A percentile compares a stretch with the other conserved stretches of the same genome.
Evolutionary conservation across 2,797 vertebrate genomes (phyloP).

Genomic region (Hapalemur alaotrensis): DNA sequence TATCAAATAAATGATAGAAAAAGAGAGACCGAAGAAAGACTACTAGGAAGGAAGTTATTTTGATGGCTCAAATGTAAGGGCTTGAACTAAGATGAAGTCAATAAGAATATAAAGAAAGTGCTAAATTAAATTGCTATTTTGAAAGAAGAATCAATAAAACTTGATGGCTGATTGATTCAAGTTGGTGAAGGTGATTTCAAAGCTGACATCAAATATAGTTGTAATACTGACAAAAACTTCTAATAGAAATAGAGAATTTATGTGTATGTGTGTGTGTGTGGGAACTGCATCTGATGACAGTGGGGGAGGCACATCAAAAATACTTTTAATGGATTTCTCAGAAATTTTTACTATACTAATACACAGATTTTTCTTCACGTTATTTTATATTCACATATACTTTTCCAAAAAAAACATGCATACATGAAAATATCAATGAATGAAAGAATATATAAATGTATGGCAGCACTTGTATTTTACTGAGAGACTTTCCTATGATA

Average conservation of each 20-base stretch:
- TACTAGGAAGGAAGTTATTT: background rate
- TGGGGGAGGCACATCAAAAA: background rate
- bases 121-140: slow-evolving; percentile 9
- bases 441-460: background rate
- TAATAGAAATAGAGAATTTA: background rate
- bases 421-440: background rate
- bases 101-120: background rate
- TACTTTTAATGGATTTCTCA: background rate
- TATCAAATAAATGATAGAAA: background rate
- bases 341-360: background rate
- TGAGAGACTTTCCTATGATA: background rate
- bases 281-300: background rate
- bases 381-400: background rate
- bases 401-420: background rate
- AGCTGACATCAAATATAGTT: background rate
- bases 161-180: background rate
- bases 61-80: background rate
- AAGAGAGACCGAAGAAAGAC: background rate
- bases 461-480: slow-evolving; percentile 24
- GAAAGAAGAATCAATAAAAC: background rate
- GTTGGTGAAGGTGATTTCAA: background rate
- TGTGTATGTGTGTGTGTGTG: background rate
- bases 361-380: background rate
- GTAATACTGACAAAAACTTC: background rate
- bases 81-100: background rate